These are phyloP conservation scores for Haemorhous mexicanus DNA, from an alignment of 2,113 vertebrate genomes.

Conservation along the genomic window DNA sequence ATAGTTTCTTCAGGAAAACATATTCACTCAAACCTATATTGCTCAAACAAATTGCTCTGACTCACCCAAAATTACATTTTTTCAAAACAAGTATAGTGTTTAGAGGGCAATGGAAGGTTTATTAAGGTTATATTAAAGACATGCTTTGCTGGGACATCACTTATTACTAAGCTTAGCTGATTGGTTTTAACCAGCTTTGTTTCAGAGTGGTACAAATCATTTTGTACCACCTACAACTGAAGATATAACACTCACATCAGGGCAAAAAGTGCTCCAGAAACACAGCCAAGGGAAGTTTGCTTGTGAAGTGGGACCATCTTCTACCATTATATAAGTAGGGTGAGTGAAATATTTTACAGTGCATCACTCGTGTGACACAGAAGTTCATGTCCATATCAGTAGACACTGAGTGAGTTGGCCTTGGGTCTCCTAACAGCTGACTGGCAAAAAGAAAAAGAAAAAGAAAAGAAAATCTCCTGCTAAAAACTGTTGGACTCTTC, in stretches of 20 bases:
- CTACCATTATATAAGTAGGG: neutral
- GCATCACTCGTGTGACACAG: neutral
- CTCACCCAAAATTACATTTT: conserved; percentile 16
- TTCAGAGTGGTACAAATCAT: neutral
- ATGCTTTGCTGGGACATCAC: neutral
- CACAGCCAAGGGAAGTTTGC: neutral
- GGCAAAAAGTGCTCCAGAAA: neutral
- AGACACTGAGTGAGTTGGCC: neutral
- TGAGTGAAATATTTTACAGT: neutral
- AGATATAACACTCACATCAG: neutral
- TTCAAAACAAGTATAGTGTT: neutral
- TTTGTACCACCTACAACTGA: neutral
- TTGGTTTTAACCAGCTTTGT: neutral
- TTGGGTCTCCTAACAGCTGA: neutral
- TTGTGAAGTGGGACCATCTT: neutral
- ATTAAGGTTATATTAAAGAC: neutral
- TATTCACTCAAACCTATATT: neutral
- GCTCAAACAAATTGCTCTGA: neutral
- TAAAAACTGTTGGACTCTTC: neutral
- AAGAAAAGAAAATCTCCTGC: neutral
- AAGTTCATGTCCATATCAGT: neutral
- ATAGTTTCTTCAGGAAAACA: neutral
- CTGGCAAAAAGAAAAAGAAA: accelerated
- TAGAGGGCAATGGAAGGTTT: neutral
- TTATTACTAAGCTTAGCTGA: neutral